Conservation (phyloP, 2,797 vertebrate genomes). For the Etheostoma perlongum region DNA sequence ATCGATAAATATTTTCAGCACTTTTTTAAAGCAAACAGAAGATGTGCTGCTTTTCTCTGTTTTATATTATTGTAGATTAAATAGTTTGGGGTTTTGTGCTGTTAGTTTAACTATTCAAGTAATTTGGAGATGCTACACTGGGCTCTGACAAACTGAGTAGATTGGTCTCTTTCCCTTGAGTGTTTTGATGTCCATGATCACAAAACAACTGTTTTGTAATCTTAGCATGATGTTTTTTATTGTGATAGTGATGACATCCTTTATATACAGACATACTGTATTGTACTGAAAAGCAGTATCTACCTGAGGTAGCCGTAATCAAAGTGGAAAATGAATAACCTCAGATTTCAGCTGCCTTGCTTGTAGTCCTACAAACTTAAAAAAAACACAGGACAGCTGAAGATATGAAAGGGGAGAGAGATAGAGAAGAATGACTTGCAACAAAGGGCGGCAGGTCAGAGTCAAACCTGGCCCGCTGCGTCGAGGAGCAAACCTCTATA, state of each 20-base stretch:
- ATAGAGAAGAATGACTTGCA: too few species aligned
- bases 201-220: neutral
- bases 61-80: neutral
- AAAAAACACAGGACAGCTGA: too few species aligned
- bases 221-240: neutral
- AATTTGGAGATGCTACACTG: neutral
- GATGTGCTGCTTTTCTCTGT: neutral
- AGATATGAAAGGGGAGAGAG: too few species aligned
- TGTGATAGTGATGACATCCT: neutral
- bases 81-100: neutral
- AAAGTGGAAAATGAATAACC: neutral
- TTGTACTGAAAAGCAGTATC: neutral
- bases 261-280: neutral
- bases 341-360: slow-evolving; percentile 11
- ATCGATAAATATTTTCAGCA: neutral
- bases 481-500: too few species aligned
- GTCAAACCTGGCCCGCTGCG: too few species aligned
- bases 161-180: neutral
- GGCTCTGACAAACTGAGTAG: neutral
- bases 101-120: neutral
- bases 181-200: neutral
- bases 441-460: too few species aligned
- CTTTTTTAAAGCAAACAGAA: neutral
- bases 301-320: slow-evolving; percentile 20
- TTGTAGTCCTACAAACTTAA: neutral